phyloP scores from a whole-genome alignment of 2,113 vertebrate species.

The Climacteris rufus region DNA sequence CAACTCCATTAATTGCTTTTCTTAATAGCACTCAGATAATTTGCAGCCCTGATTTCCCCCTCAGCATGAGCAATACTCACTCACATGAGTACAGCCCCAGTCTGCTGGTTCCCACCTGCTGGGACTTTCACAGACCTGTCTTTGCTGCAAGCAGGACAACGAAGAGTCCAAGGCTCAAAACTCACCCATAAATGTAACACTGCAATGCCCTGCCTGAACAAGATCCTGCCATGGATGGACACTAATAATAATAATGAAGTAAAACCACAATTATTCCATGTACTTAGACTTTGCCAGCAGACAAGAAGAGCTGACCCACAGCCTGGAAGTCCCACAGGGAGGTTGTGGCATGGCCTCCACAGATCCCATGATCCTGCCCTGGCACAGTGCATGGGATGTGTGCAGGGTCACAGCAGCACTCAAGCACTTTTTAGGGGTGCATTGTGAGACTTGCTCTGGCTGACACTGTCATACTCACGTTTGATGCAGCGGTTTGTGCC shows the following conservation, averaged over 20 bases:
- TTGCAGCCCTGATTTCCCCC: not conserved
- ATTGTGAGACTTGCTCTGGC: fast-evolving
- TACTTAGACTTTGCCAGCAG: not conserved
- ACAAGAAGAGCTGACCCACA: not conserved
- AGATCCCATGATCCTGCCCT: not conserved
- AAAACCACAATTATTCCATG: not conserved
- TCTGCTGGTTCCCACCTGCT: not conserved
- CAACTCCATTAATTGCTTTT: not conserved
- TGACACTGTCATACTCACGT: conserved; percentile 79
- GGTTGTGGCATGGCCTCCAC: fast-evolving
- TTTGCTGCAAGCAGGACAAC: not conserved
- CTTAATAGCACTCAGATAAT: not conserved
- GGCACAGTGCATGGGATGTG: fast-evolving
- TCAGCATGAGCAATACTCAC: not conserved
- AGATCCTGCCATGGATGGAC: not conserved
- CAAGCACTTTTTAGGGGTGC: not conserved
- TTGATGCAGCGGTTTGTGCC: conserved; percentile 92
- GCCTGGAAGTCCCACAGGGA: not conserved
- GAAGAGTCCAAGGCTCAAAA: not conserved
- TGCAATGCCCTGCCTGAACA: not conserved
- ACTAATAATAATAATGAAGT: not conserved
- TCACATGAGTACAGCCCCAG: not conserved
- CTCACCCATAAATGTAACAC: not conserved
- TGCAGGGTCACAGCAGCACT: not conserved
- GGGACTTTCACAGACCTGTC: not conserved